These are phyloP conservation scores for Caenorhabditis wallacei DNA, from an alignment of 2,888 invertebrate genomes.

Conservation along the genomic window DNA sequence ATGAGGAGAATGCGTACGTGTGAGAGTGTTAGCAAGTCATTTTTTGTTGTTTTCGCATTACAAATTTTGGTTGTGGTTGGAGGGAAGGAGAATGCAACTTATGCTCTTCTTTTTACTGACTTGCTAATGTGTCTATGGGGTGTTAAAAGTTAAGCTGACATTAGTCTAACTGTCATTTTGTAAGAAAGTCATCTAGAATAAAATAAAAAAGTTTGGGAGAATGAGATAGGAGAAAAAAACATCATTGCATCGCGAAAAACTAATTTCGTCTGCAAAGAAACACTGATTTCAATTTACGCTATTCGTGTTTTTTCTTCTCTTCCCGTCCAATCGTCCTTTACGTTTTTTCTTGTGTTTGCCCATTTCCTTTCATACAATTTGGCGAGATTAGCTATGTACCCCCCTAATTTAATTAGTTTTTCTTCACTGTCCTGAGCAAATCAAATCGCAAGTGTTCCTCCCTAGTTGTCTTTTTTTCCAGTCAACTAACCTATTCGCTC, in stretches of 20 bases:
- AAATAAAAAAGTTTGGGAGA: no score
- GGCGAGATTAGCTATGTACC: conserved; percentile 43
- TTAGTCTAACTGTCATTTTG: background rate
- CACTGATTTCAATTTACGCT: conserved; percentile 33
- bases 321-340: conserved; percentile 1
- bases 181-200: background rate
- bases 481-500: conserved; percentile 31
- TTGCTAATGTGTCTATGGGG: conserved; percentile 23
- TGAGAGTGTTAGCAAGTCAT: conserved; percentile 29
- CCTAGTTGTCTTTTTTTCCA: conserved; percentile 11
- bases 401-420: conserved; percentile 59
- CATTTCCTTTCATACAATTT: conserved; percentile 39
- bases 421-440: conserved; percentile 53
- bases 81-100: conserved; percentile 3
- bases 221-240: no score
- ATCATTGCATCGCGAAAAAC: conserved; percentile 1
- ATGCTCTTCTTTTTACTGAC: background rate
- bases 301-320: conserved; percentile 15
- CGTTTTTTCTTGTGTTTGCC: no score
- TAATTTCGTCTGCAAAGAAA: conserved; percentile 26
- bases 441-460: conserved; percentile 57
- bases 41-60: conserved; percentile 35
- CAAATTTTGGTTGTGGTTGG: background rate
- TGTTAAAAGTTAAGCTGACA: background rate
- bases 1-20: conserved; percentile 3